A percentile compares a stretch with the other conserved stretches of the same genome.
phyloP scores from a whole-genome alignment of 1,140 invertebrate species.

The Cotesia chilonis region DNA sequence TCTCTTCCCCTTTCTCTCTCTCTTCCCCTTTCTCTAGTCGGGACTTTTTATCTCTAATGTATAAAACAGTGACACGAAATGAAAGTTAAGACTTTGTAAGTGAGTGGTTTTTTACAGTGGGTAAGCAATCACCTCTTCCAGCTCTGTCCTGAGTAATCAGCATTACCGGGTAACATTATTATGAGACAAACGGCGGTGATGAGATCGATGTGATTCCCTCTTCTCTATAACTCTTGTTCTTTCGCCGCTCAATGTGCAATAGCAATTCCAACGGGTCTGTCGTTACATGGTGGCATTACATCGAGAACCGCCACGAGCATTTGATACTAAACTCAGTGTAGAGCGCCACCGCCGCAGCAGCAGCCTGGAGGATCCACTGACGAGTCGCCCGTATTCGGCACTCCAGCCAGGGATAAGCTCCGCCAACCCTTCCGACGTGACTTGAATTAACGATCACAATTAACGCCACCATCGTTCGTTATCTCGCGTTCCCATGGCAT shows the following conservation, averaged over 20 bases:
- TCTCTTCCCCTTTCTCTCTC: neutral
- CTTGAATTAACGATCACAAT: conserved; percentile 51
- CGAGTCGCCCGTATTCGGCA: conserved; percentile 19
- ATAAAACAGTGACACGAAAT: neutral
- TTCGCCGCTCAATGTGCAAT: neutral
- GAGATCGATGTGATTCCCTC: conserved; percentile 31
- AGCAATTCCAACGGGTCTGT: too few species aligned
- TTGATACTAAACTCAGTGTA: neutral
- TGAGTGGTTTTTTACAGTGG: too few species aligned
- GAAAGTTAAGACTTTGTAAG: neutral
- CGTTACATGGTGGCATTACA: too few species aligned
- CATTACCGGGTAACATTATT: conserved; percentile 13
- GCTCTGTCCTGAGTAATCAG: conserved; percentile 19
- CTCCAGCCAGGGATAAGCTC: conserved; percentile 41
- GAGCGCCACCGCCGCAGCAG: neutral
- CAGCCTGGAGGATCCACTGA: neutral
- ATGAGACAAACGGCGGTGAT: conserved; percentile 15
- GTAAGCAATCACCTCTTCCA: neutral
- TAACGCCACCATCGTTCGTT: conserved; percentile 43
- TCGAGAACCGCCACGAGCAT: neutral
- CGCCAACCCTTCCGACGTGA: conserved; percentile 45
- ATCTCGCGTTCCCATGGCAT: conserved; percentile 32
- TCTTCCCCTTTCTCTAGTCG: conserved; percentile 13
- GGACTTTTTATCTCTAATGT: neutral
- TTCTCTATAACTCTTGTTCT: neutral